phyloP scores from a whole-genome alignment of 2,797 vertebrate genomes.

The Rousettus madagascariensis region DNA sequence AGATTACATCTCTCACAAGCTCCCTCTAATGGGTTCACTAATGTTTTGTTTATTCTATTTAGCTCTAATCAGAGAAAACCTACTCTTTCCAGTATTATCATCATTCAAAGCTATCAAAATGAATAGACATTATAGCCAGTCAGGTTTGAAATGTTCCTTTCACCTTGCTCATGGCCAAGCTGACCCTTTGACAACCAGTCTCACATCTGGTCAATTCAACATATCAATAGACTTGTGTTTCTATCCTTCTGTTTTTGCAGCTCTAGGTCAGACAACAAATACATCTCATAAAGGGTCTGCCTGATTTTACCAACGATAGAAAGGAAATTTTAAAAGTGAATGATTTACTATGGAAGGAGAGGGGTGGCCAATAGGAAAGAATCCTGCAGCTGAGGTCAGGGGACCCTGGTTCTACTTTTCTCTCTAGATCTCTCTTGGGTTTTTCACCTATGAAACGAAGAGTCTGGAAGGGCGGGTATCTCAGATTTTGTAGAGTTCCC shows the following conservation, averaged over 20 bases:
- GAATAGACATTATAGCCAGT: background rate
- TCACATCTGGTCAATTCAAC: background rate
- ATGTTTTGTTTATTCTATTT: background rate
- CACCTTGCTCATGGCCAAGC: background rate
- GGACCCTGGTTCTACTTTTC: background rate
- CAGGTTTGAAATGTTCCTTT: background rate
- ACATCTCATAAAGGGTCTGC: background rate
- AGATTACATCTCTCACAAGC: constrained; percentile 8
- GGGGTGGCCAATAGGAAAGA: background rate
- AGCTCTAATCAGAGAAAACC: background rate
- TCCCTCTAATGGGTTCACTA: background rate
- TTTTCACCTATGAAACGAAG: background rate
- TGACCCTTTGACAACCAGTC: background rate
- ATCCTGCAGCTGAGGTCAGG: background rate
- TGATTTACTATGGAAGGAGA: background rate
- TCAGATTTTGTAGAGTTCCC: background rate
- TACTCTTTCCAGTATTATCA: background rate
- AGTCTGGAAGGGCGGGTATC: background rate
- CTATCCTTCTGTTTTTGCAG: background rate
- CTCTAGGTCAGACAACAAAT: background rate
- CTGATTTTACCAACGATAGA: background rate
- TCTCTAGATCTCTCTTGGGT: background rate
- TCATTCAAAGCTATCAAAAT: background rate
- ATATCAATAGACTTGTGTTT: background rate
- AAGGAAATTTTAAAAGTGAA: background rate